phyloP scores from a whole-genome alignment of 2,888 invertebrate genomes.

The Anodontia alba region DNA sequence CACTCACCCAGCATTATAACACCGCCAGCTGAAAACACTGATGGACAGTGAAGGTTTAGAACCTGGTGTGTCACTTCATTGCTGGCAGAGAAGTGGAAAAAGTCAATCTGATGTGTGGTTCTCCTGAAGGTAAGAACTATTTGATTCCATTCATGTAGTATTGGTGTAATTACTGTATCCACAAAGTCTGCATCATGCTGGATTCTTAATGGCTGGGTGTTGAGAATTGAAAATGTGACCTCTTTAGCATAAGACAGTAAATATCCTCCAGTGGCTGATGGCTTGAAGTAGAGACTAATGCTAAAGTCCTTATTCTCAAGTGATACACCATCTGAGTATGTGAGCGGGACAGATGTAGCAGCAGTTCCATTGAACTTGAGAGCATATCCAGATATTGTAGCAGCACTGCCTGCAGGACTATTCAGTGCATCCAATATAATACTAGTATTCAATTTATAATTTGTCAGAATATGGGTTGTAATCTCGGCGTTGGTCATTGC shows the following conservation, averaged over 20 bases:
- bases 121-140: slow-evolving; percentile 65
- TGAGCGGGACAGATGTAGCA: slow-evolving; percentile 49
- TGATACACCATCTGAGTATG: slow-evolving; percentile 37
- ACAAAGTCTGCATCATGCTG: slow-evolving; percentile 42
- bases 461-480: slow-evolving; percentile 28
- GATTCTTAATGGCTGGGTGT: slow-evolving; percentile 61
- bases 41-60: slow-evolving; percentile 49
- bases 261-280: slow-evolving; percentile 61
- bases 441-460: slow-evolving; percentile 48
- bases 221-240: slow-evolving; percentile 66
- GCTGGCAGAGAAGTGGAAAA: slow-evolving; percentile 65
- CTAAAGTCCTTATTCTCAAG: slow-evolving; percentile 58
- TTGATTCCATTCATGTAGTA: slow-evolving; percentile 70
- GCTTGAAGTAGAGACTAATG: slow-evolving; percentile 71
- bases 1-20: slow-evolving; percentile 68
- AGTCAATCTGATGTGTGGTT: slow-evolving; percentile 32
- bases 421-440: slow-evolving; percentile 52
- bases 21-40: slow-evolving; percentile 63
- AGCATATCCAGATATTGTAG: slow-evolving; percentile 63
- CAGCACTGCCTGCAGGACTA: slow-evolving; percentile 27
- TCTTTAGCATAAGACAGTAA: slow-evolving; percentile 67
- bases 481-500: slow-evolving; percentile 50
- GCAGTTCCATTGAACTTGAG: slow-evolving; percentile 69
- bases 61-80: slow-evolving; percentile 61
- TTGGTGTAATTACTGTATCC: slow-evolving; percentile 37